Evolutionary conservation across 1,140 invertebrate genomes (phyloP), one percentile per base, ranked within the genome.

Genomic region (Drosophila busckii): DNA sequence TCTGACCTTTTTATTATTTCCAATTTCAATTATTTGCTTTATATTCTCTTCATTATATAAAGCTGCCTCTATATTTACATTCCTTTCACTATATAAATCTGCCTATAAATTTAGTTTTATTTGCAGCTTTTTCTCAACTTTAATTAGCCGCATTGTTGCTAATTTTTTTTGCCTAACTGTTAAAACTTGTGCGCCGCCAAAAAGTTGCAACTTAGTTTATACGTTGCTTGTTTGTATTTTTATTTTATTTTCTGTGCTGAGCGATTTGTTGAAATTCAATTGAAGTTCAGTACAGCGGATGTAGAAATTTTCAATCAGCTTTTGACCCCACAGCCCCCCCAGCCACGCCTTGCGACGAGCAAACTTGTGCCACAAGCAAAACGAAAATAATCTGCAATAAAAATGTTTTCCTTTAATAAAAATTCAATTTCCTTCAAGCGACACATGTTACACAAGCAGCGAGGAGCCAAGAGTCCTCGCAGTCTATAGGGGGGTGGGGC

Each of bases 331-430:
- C 3, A 20, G 20, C 19, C 9, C 2, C 2, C 2, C 3, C 25
- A 12, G 20, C 42, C 13, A 9, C 50, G 7, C 9, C 49, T 26
- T 23, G 19, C 29, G 42, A 46, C n/a, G 13, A 25, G 19, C 2
- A 16, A 42, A 34, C 10, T 32, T 12, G 28, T 32, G 32, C 35
- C 9, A 40, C 17, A 48, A 22, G 55, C 34, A 70, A 82, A 80
- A 75, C 64, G 78, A 83, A 83, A 83, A 83, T 83, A 84, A 83
- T 83, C 78, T 78, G 64, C 78, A 83, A 84, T 84, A 78, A 83
- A 83, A 83, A 83, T 83, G 78, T 83, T 83, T 83, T 84, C 78
- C 78, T 83, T 83, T 83, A 83, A 83, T 83, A 83, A 83, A 83
- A 83, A 84, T 83, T 83, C 70, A 84, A 83, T 83, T 83, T 83